Percentiles rank a stretch among this genome's conserved stretches.
phyloP scores from a whole-genome alignment of 1,140 invertebrate species.

The Bombus waltoni region DNA sequence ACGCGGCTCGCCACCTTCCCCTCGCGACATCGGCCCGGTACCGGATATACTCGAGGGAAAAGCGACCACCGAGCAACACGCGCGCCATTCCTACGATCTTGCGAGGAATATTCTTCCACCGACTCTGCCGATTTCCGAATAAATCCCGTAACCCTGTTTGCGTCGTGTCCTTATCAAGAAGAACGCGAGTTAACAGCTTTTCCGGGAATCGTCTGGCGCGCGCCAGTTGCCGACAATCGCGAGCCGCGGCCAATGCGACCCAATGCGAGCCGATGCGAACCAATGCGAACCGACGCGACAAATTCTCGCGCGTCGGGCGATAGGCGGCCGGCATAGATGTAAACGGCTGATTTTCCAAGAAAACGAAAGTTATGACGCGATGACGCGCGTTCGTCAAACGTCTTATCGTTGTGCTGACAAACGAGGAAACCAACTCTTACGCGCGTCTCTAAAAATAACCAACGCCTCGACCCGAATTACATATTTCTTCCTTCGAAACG shows the following conservation, averaged over 20 bases:
- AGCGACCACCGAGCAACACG: background rate
- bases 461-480: background rate
- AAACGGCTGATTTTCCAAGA: slow-evolving; percentile 45
- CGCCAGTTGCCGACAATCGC: background rate
- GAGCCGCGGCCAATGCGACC: slow-evolving; percentile 39
- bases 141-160: background rate
- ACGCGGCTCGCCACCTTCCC: background rate
- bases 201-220: slow-evolving; percentile 36
- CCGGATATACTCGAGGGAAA: background rate
- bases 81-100: background rate
- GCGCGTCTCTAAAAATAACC: slow-evolving; percentile 37
- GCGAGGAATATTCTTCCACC: background rate
- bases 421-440: slow-evolving; percentile 36
- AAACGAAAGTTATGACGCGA: slow-evolving; percentile 39
- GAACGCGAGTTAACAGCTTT: background rate
- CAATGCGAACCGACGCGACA: background rate
- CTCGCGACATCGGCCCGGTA: background rate
- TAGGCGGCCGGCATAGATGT: slow-evolving; percentile 36
- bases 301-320: slow-evolving; percentile 30
- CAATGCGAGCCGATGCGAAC: too few relatives aligned
- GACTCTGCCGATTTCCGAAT: background rate
- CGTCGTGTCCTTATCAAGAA: background rate
- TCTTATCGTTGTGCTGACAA: slow-evolving; percentile 42
- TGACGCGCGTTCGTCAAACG: slow-evolving; percentile 6
- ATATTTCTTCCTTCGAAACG: background rate